Evolutionary conservation across 2,888 invertebrate genomes (phyloP).

Genomic region (Eledona agricola): DNA sequence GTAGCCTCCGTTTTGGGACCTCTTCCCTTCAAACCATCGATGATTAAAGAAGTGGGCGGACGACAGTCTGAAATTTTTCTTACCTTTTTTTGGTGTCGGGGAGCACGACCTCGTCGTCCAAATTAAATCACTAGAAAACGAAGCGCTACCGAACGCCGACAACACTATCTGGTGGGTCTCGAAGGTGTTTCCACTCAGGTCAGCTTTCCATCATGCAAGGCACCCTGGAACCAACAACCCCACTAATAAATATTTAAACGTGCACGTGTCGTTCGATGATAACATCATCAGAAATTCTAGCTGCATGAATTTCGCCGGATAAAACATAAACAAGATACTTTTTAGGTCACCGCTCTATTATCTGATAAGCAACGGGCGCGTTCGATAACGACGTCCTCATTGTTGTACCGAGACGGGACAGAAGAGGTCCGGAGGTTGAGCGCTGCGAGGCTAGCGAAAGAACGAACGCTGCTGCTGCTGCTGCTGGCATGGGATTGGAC

Average conservation of each 20-base stretch:
- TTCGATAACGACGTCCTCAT: constrained; percentile 22
- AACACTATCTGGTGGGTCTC: constrained; percentile 31
- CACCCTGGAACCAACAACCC: constrained; percentile 29
- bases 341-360: constrained; percentile 34
- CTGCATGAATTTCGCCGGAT: constrained; percentile 28
- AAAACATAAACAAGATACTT: constrained; percentile 27
- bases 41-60: not conserved
- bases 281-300: constrained; percentile 10
- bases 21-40: no score
- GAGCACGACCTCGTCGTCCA: constrained; percentile 17
- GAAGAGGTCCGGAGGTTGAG: constrained; percentile 5
- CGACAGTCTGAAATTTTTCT: constrained; percentile 1
- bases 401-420: not conserved
- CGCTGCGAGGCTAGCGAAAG: constrained; percentile 12
- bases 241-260: constrained; percentile 20
- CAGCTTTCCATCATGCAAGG: constrained; percentile 43
- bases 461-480: no score
- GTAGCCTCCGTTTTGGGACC: constrained; percentile 14
- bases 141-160: constrained; percentile 15
- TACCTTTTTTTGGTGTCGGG: constrained; percentile 25
- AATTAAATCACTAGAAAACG: constrained; percentile 19
- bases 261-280: no score
- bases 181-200: constrained; percentile 41
- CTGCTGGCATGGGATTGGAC: constrained; percentile 9
- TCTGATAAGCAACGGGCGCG: constrained; percentile 29